These are phyloP conservation scores for Eonycteris spelaea DNA, from an alignment of 2,113 vertebrate species.

Conservation along the genomic window DNA sequence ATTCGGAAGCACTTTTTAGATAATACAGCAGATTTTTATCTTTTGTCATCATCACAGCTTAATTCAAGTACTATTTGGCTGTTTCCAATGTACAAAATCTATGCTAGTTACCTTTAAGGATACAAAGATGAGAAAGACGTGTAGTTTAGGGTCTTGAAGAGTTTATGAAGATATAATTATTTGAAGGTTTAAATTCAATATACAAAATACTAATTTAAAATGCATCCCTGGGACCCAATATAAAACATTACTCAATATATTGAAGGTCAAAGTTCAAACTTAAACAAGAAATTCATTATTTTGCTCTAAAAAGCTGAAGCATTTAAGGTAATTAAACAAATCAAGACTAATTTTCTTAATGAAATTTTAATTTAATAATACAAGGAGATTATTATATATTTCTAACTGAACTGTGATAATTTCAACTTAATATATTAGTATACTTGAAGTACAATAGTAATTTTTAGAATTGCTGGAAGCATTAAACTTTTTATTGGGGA, in stretches of 20 bases:
- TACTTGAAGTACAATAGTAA: background rate
- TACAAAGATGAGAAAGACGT: background rate
- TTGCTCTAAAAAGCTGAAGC: constrained; percentile 7
- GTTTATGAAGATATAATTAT: constrained; percentile 17
- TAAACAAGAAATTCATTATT: constrained; percentile 51
- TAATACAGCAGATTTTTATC: background rate
- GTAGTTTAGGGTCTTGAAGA: background rate
- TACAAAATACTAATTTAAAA: constrained; percentile 22
- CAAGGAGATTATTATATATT: constrained; percentile 34
- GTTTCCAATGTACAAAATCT: background rate
- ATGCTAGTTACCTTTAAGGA: background rate
- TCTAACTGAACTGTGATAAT: background rate
- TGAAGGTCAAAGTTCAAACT: constrained; percentile 46
- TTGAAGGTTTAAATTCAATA: constrained; percentile 18
- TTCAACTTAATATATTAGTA: background rate
- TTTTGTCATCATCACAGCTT: background rate
- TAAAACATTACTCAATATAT: constrained; percentile 8
- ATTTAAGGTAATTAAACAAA: constrained; percentile 33
- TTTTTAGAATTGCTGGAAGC: background rate
- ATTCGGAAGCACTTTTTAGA: background rate
- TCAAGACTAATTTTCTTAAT: constrained; percentile 15
- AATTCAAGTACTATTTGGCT: constrained; percentile 31
- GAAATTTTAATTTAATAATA: constrained; percentile 32
- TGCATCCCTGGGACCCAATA: background rate
- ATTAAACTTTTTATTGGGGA: background rate